Percentiles rank a stretch among this genome's conserved stretches.
phyloP scores from a whole-genome alignment of 2,888 invertebrate genomes.

The Erebia ligea region DNA sequence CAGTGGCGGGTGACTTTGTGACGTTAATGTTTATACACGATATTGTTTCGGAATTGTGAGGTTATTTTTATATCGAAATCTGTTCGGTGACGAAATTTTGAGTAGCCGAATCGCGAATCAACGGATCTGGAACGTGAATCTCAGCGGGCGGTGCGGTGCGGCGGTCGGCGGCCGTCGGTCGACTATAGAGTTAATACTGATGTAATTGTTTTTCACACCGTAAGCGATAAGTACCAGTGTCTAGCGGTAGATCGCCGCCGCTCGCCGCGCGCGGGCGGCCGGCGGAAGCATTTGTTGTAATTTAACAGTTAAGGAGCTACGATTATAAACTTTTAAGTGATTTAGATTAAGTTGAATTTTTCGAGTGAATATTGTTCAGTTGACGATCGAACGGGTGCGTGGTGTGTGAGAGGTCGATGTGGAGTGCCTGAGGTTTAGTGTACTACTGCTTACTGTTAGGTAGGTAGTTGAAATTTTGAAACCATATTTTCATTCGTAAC shows the following conservation, averaged over 20 bases:
- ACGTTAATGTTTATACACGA: constrained; percentile 66
- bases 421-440: constrained; percentile 80
- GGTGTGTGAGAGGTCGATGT: constrained; percentile 79
- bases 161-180: constrained; percentile 60
- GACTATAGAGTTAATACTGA: constrained; percentile 64
- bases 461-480: constrained; percentile 82
- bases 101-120: constrained; percentile 20
- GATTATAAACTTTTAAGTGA: constrained; percentile 81
- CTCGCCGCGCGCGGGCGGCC: constrained; percentile 73
- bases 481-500: constrained; percentile 80
- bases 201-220: constrained; percentile 77
- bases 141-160: constrained; percentile 42
- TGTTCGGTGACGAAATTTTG: constrained; percentile 47
- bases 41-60: constrained; percentile 64
- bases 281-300: constrained; percentile 82
- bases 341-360: constrained; percentile 81
- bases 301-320: constrained; percentile 80
- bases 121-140: constrained; percentile 37
- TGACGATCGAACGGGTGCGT: constrained; percentile 78
- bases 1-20: constrained; percentile 74
- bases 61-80: constrained; percentile 76
- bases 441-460: constrained; percentile 83
- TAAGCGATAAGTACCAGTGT: constrained; percentile 77
- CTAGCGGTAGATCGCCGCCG: constrained; percentile 71
- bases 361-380: constrained; percentile 80